Evolutionary conservation across 2,888 invertebrate species (phyloP), one percentile per base, ranked within the genome.

Genomic region (Macrosoma leucophasiata): DNA sequence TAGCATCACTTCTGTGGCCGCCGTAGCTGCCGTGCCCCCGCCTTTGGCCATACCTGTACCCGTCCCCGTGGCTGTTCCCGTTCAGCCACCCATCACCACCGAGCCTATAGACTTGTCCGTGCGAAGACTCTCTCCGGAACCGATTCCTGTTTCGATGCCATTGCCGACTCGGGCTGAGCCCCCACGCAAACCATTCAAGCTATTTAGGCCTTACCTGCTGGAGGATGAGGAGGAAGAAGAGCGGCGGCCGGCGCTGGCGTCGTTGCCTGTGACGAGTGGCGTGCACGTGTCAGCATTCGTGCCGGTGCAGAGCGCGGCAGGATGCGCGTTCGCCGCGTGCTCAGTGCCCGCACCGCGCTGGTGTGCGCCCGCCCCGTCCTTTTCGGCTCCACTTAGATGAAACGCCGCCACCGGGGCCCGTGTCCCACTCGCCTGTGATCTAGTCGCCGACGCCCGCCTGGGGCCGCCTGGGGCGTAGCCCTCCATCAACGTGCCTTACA

Each of bases 191-290:
- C 90, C 91, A 31, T 89, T 91, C 52, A 92, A 92, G 62, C 74
- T 92, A 21, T 93, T 93, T 72, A 90, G 92, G 60, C 93, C 92
- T 15, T 93, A 92, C 66, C 79, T 92, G 29, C 84, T 91, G 43
- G 91, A 90, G 54, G 87, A 90, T 23, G 84, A 87, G 23, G 41
- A 46, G 5, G 43, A 43, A 19, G 86, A 86, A 35, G 85, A 71
- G 29, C 84, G 62, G 43, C 56, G 68, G 43, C 73, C 75, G 11
- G 59, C 70, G 8, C 49, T 74, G 30, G 78, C 78, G 17, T 74
- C 75, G 8, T 54, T 76, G 45, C 77, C 77, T 3, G 76, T 74
- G 36, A 58, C 63, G 12, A 58, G 55, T 41, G 74, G 76, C 42
- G 58, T 66, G 43, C 71, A 77, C 62, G 69, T 78, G 61, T 77